Evolutionary conservation across 2,113 vertebrate species (phyloP), one percentile per base, ranked within the genome.

Genomic region (Tringa solitaria): DNA sequence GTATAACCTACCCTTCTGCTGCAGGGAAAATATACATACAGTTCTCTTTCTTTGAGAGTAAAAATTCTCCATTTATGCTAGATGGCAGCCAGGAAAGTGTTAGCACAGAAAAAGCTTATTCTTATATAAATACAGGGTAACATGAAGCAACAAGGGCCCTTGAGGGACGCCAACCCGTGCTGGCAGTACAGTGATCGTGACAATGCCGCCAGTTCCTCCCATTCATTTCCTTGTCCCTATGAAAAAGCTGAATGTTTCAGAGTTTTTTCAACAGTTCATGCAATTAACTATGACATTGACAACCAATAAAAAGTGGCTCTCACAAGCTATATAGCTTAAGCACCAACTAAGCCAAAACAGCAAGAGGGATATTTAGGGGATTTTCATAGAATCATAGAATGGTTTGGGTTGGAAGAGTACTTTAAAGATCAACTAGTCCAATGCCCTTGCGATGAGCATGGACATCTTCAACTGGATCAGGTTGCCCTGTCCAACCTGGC

Each of bases 401-500:
- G 2, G 3, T 19, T 46, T 37, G 17, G 7, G 10, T 54, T 43
- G 46, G 20, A 82, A 60, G 2, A 5, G 8, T 14, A 27, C 5
- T 67, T 28, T 28, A 28, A 59, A 63, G 26, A 8, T 24, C 20
- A 61, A 35, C 59, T 56, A 23, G 27, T 5, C 14, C 12, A 77
- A 16, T 1, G 1, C 3, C 20, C 41, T 24, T 35, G 24, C 33
- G 15, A 9, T 14, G 4, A 45, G 14, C 4, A n/a, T 10, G 35
- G 26, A 18, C 21, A 51, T 35, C 60, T 90, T 56, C 46, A 45
- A 56, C 6, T 6, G 27, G 11, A 63, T 33, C 8, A 32, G 20
- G 10, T 57, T 74, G 12, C 1, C 27, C 10, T 3, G 2, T 32
- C 10, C 24, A 45, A 2, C 3, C 14, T 35, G 18, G 5, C 4